Base-by-base conservation (phyloP, 2,888 invertebrate species). In the Quadroppia sp. region DNA sequence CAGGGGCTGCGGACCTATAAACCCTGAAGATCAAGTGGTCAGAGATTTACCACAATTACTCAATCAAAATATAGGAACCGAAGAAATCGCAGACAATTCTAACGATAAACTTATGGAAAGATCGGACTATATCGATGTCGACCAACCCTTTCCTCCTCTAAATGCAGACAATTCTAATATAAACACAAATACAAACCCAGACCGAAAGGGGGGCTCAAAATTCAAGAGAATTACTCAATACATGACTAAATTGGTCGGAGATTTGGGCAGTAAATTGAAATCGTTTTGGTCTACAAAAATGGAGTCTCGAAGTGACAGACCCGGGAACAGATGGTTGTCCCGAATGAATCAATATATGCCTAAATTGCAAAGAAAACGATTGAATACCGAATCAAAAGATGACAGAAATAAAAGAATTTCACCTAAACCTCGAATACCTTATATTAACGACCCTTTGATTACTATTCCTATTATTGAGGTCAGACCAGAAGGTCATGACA, bases 1-100 rank as follows among this genome's bases (percentile, higher is more conserved):
- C 28, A 87, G 88, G 0, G 85, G 85, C 13, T 89, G 88, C 77
- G 86, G 86, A 0, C 84, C 84, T 77, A 84, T 85, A 50, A 86
- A 84, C 7, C 82, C 86, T n/a, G 73, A 75, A 50, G 73, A 73
- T 20, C 61, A 64, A 28, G 42, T 73, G 11, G 28, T 73, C 40
- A 73, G 40, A 56, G 73, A 73, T 69, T 69, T 73, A n/a, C 45
- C 42, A 11, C 11, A 73, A 23, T 64, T 73, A 64, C 20, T 73
- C 6, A 64, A 64, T n/a, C 72, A 59, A 40, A 45, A 72, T 23
- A 17, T 3, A 23, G 56, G 56, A 32, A 28, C n/a, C 3, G 20
- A 23, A 20, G 72, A 59, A 20, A 17, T 20, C 6, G 28, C 15
- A 7, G 71, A 45, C 1, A 71, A 73, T 20, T n/a, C 20, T 17